These are phyloP conservation scores for Cartodere bifasciata DNA, from an alignment of 2,888 invertebrate genomes.

Conservation along the genomic window DNA sequence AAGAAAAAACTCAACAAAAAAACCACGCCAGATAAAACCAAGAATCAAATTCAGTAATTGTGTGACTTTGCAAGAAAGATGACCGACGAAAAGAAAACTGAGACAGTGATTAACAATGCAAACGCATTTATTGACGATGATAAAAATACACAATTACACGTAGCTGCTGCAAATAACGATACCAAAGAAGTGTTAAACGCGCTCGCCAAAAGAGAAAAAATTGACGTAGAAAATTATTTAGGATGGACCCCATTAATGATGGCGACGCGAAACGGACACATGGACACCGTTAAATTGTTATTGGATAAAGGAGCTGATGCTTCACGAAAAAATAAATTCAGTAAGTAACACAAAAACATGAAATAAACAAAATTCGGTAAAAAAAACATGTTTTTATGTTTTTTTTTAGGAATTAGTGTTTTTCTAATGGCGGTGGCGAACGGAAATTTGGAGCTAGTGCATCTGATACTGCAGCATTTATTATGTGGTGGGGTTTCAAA, in stretches of 20 bases:
- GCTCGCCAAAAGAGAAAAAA: constrained; percentile 15
- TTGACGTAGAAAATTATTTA: constrained; percentile 28
- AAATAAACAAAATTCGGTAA: not conserved
- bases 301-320: constrained; percentile 28
- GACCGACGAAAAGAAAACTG: too few species aligned
- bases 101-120: constrained; percentile 12
- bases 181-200: constrained; percentile 17
- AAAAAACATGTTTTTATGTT: constrained; percentile 3
- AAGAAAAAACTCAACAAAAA: too few species aligned
- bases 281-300: constrained; percentile 23
- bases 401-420: constrained; percentile 25
- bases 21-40: too few species aligned
- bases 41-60: too few species aligned
- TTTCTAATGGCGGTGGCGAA: constrained; percentile 27
- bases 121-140: constrained; percentile 24
- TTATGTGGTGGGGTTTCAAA: constrained; percentile 28
- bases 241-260: constrained; percentile 35
- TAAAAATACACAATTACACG: constrained; percentile 28
- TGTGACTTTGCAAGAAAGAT: too few species aligned
- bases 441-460: constrained; percentile 26
- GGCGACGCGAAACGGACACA: constrained; percentile 28
- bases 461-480: constrained; percentile 26
- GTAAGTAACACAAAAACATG: constrained; percentile 20
- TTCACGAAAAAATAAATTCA: constrained; percentile 27
- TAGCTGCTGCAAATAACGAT: constrained; percentile 24